phyloP scores from a whole-genome alignment of 2,797 vertebrate genomes.

The Chanos chanos region DNA sequence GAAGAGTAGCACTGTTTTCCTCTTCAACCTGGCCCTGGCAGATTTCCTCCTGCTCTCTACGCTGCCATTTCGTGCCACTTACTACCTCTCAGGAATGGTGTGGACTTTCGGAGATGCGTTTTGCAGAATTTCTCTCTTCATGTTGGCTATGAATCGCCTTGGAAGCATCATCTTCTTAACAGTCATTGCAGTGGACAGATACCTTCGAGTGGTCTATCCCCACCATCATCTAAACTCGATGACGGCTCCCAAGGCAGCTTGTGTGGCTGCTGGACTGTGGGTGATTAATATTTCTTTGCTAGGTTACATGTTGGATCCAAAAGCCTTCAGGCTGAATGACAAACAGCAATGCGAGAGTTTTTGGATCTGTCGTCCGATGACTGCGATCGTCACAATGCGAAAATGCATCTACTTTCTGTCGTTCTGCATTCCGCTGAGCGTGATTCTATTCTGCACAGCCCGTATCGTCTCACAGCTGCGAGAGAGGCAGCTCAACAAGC shows the following conservation, averaged over 20 bases:
- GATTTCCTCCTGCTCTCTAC: constrained; percentile 70
- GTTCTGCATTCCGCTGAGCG: constrained; percentile 60
- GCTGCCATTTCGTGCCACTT: constrained; percentile 65
- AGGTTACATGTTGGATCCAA: constrained; percentile 54
- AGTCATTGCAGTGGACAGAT: constrained; percentile 68
- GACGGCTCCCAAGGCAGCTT: constrained; percentile 48
- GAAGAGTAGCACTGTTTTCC: constrained; percentile 70
- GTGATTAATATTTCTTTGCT: constrained; percentile 57
- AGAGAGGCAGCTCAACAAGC: constrained; percentile 54
- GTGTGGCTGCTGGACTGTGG: constrained; percentile 58
- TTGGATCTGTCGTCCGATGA: constrained; percentile 33
- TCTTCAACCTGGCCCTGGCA: constrained; percentile 70
- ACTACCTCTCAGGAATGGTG: constrained; percentile 54
- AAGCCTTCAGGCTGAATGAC: not conserved
- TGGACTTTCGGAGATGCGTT: constrained; percentile 59
- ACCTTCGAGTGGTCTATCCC: constrained; percentile 72
- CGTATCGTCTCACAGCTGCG: constrained; percentile 54
- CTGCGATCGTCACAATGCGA: constrained; percentile 32
- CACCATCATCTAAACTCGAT: constrained; percentile 64
- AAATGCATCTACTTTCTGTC: constrained; percentile 58
- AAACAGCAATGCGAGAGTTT: constrained; percentile 64
- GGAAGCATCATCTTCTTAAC: constrained; percentile 68
- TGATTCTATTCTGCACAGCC: constrained; percentile 67
- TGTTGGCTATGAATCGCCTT: constrained; percentile 67
- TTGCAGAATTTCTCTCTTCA: constrained; percentile 67